Evolutionary conservation across 2,113 vertebrate genomes (phyloP), one percentile per base, ranked within the genome.

Genomic region (Paramisgurnus dabryanus): DNA sequence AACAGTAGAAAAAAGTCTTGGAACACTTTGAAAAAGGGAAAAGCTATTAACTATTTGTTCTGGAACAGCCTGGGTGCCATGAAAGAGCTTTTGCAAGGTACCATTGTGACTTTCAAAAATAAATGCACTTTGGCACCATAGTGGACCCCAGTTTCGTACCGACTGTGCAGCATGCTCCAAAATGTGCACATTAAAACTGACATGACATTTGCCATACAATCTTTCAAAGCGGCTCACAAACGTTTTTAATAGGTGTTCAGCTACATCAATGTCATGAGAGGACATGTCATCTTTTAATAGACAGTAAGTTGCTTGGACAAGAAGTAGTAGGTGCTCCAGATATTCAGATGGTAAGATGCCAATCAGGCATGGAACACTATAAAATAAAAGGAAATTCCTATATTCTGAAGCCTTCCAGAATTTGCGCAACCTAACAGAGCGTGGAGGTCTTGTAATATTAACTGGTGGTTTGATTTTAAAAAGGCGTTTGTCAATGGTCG

Each of bases 121-220:
- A 22, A 63, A 63, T 8, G 60, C 60, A 63, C 60, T 22, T 11
- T 63, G 60, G 60, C 60, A 63, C 60, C 60, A 63, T 63, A 63
- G 27, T 63, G 17, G 60, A 63, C 60, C 60, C 60, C 60, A 63
- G 12, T 60, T 60, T 60, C 57, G 6, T 13, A 60, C 57, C 6
- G 57, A 60, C 13, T 15, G 57, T 60, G 57, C 57, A 60, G 57
- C 57, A 60, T 60, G 57, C 5, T 17, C 13, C 12, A 60, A 18
- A 17, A 60, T 60, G n/a, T 60, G 57, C 13, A 18, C 57, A 60
- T 60, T 60, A 11, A 17, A 60, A 5, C n/a, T 17, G 13, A 60
- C 57, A 60, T 18, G 13, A 18, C 57, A 60, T 18, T 60, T 60
- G 5, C 12, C 57, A 60, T 34, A 34, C 27, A 34, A 34, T 34